Base-by-base conservation (phyloP, 2,797 vertebrate genomes). In the Cossypha niveicapilla region DNA sequence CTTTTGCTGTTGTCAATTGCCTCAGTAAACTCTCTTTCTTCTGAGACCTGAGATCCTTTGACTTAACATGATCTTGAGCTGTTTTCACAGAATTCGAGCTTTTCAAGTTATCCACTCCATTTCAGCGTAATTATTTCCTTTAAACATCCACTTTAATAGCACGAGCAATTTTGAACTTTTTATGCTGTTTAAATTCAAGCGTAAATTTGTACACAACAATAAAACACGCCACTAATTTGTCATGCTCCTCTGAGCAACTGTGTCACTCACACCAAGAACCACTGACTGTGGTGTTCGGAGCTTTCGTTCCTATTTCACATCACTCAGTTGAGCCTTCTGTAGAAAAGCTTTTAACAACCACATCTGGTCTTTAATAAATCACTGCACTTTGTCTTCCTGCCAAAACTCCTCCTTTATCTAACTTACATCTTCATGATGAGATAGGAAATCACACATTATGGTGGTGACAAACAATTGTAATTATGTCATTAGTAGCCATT, bases 401-500 rank as follows among this genome's bases (percentile, higher is more conserved):
- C 98, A 98, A 98, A 98, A 98, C 97, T 97, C 98, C 98, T 98
- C 98, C 98, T 99, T 98, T 98, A 98, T 99, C 98, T 98, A 98
- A 98, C 98, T 98, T 98, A 98, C 98, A 98, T 98, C 98, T 98
- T 98, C 98, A 98, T 98, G 98, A 98, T 98, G 97, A 98, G 98
- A 98, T 98, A 98, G 98, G 98, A 99, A 99, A 98, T 98, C 97
- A 97, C 97, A 97, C 98, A 98, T 98, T 98, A 98, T 95, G 97
- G 97, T 98, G 97, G 98, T 98, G 98, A 99, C 98, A 99, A 99
- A 99, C 98, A 99, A 98, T 98, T 98, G 98, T 98, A 98, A 98
- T 98, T 98, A 97, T 98, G 98, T 98, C 98, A 98, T 99, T 99
- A 98, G 98, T 98, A 97, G 98, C 97, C 98, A 98, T 98, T 98